Conservation (phyloP, 2,797 vertebrate genomes). For the Hippocampus kuda region DNA sequence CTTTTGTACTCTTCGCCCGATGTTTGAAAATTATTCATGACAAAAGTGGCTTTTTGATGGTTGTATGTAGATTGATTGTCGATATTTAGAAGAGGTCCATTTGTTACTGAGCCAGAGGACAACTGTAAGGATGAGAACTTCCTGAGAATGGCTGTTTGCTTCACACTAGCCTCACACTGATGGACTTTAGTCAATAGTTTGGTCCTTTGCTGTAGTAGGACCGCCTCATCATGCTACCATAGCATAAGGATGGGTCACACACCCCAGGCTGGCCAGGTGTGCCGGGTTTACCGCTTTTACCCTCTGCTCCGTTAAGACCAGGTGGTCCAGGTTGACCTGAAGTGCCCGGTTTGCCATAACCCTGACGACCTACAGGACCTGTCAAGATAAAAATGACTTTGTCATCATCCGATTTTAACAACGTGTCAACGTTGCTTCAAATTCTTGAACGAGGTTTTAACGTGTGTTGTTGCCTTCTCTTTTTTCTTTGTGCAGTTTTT, state of each 20-base stretch:
- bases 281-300: conserved; percentile 78
- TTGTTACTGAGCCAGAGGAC: conserved; percentile 63
- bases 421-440: not conserved
- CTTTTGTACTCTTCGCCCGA: not conserved
- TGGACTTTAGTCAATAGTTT: conserved; percentile 74
- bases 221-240: conserved; percentile 79
- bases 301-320: conserved; percentile 78
- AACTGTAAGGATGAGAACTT: conserved; percentile 73
- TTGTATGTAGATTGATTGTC: not conserved
- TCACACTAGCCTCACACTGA: conserved; percentile 48
- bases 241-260: conserved; percentile 89
- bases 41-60: not conserved
- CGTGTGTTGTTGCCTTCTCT: not conserved
- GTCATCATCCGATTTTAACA: not conserved
- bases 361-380: conserved; percentile 84
- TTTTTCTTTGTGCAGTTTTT: not conserved
- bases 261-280: conserved; percentile 79
- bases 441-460: not conserved
- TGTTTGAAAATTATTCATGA: not conserved
- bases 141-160: conserved; percentile 78
- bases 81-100: conserved; percentile 66
- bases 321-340: conserved; percentile 77
- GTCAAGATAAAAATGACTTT: conserved; percentile 14
- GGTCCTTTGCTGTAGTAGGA: conserved; percentile 92
- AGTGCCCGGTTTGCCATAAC: conserved; percentile 75